These are phyloP conservation scores for Microtus agrestis DNA, from an alignment of 2,797 vertebrate genomes.

Conservation along the genomic window DNA sequence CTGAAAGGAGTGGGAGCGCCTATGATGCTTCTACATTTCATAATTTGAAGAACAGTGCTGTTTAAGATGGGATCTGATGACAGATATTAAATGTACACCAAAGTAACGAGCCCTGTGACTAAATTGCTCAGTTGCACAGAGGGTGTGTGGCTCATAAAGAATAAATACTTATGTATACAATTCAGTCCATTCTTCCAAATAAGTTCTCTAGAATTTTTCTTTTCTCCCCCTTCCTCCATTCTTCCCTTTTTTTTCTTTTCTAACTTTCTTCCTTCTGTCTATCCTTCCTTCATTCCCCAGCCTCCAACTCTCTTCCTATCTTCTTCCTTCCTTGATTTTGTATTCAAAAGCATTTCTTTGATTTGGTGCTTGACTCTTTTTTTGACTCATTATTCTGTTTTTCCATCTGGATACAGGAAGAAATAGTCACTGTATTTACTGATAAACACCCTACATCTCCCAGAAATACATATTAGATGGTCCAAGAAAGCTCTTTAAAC, in stretches of 20 bases:
- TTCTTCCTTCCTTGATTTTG: neutral
- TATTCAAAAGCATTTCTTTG: neutral
- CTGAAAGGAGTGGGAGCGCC: neutral
- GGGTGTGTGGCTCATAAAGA: neutral
- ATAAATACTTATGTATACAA: neutral
- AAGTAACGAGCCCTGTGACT: neutral
- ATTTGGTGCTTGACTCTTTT: neutral
- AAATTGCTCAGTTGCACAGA: neutral
- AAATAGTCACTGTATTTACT: neutral
- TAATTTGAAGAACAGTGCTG: neutral
- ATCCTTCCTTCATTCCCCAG: neutral
- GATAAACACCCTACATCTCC: neutral
- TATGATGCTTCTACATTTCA: neutral
- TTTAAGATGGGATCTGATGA: neutral
- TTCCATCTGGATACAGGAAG: neutral
- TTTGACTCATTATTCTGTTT: neutral
- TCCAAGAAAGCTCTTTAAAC: neutral
- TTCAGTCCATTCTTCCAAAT: neutral
- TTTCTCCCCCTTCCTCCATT: accelerated
- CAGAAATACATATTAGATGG: slow-evolving; percentile 3
- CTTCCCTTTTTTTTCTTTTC: neutral
- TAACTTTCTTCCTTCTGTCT: neutral
- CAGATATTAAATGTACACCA: neutral
- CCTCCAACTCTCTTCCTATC: too few species aligned
- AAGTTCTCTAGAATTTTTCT: neutral